phyloP scores from a whole-genome alignment of 2,888 invertebrate species.

The Caenorhabditis becei region DNA sequence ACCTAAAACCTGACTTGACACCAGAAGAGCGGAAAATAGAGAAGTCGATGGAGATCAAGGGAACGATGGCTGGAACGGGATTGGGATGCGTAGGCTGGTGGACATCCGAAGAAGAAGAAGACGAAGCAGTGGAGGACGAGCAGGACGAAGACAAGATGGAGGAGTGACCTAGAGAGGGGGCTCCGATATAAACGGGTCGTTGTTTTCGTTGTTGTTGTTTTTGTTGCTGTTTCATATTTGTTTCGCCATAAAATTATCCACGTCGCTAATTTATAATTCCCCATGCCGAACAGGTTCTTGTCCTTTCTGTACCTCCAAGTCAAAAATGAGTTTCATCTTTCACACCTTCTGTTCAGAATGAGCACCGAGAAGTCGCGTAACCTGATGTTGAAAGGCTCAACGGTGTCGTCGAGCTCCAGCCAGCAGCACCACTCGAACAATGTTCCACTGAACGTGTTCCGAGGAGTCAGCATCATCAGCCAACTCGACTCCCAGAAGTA shows the following conservation, averaged over 20 bases:
- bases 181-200: background rate
- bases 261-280: background rate
- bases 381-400: slow-evolving; percentile 54
- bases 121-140: slow-evolving; percentile 62
- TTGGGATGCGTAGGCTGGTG: slow-evolving; percentile 79
- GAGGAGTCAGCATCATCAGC: slow-evolving; percentile 38
- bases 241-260: no score
- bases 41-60: slow-evolving; percentile 70
- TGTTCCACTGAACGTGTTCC: slow-evolving; percentile 28
- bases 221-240: background rate
- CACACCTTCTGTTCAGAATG: slow-evolving; percentile 17
- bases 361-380: slow-evolving; percentile 49
- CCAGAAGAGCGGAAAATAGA: slow-evolving; percentile 60
- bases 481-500: slow-evolving; percentile 47
- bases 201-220: slow-evolving; percentile 28
- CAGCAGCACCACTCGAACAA: slow-evolving; percentile 23
- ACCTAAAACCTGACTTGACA: slow-evolving; percentile 65
- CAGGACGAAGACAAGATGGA: background rate
- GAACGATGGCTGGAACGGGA: slow-evolving; percentile 77
- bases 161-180: background rate
- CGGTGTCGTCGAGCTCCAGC: background rate
- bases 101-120: slow-evolving; percentile 65
- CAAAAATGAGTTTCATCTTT: no score
- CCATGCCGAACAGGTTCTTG: background rate
- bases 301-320: slow-evolving; percentile 1